Evolutionary conservation across 2,888 invertebrate species (phyloP).

Genomic region (Odontocolon sp.): DNA sequence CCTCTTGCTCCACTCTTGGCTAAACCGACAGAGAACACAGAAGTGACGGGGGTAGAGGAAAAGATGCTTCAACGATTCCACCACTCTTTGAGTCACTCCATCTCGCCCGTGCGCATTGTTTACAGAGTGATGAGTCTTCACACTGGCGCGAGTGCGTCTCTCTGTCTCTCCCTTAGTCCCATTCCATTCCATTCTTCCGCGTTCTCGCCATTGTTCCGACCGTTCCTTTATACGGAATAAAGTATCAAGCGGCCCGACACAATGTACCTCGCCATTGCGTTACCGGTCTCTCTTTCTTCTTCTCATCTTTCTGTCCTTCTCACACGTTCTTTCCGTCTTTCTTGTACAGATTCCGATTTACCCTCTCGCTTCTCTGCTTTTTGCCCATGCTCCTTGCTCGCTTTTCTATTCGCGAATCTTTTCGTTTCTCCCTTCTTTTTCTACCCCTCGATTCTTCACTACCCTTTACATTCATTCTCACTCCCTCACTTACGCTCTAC

Average conservation of each 20-base stretch:
- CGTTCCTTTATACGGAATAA: slow-evolving; percentile 79
- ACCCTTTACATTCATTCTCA: slow-evolving; percentile 3
- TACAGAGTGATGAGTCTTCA: slow-evolving; percentile 80
- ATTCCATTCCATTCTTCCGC: slow-evolving; percentile 79
- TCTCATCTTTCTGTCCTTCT: slow-evolving; percentile 10
- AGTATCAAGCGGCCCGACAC: slow-evolving; percentile 79
- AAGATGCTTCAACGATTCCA: slow-evolving; percentile 55
- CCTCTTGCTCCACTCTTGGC: background rate
- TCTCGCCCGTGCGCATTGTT: slow-evolving; percentile 75
- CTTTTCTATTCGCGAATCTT: slow-evolving; percentile 59
- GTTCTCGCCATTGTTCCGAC: slow-evolving; percentile 78
- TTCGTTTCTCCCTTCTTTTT: slow-evolving; percentile 35
- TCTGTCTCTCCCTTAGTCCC: slow-evolving; percentile 70
- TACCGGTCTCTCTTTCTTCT: slow-evolving; percentile 64
- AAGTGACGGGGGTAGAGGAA: background rate
- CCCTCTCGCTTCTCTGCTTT: slow-evolving; percentile 35
- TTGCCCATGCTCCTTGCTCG: slow-evolving; percentile 2
- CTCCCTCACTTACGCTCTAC: slow-evolving; percentile 21
- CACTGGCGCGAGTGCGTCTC: slow-evolving; percentile 69
- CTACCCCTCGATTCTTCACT: slow-evolving; percentile 1
- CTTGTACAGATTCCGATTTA: slow-evolving; percentile 54
- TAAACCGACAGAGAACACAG: slow-evolving; percentile 2
- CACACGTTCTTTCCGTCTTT: slow-evolving; percentile 67
- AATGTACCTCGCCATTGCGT: slow-evolving; percentile 75
- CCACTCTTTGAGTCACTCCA: slow-evolving; percentile 76